Base-by-base conservation (phyloP, 2,113 vertebrate genomes). In the Eublepharis macularius region DNA sequence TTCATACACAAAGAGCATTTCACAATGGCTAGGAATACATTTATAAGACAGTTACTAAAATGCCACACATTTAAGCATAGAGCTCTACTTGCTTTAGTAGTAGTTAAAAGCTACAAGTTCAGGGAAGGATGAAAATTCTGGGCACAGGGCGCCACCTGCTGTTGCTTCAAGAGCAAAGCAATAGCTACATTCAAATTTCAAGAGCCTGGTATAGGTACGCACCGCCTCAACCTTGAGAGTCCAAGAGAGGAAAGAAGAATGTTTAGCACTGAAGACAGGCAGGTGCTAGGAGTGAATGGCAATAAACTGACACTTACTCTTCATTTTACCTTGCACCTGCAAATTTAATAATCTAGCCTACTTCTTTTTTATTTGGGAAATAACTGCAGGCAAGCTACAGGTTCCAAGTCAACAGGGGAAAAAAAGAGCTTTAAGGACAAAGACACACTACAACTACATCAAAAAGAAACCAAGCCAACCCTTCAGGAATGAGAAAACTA, bases 81-180 rank as follows among this genome's bases (percentile, higher is more conserved):
- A 41, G 7, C 36, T 69, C 13, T 68, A 43, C 34, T n/a, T 26
- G 54, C 51, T 6, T 72, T 57, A 11, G 6, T 21, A 32, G 36
- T 26, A 34, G 12, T 43, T 45, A 60, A 70, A 43, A 70, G 5
- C 29, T 60, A 47, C 36, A 49, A 66, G 47, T 51, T 43, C 32
- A 66, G 16, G 9, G 69, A 63, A 73, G 12, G 60, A 79, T 80
- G n/a, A 49, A 73, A 54, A 51, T 80, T 16, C 12, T 47, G 36
- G 34, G 34, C 13, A 19, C 41, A 19, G 24, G 76, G 74, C 68
- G 85, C 83, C 91, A 85, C 75, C 88, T 88, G 79, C 83, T 77
- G 79, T n/a, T 54, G 39, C 69, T 34, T 12, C 36, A 78, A 63
- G 57, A 86, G 34, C 86, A 84, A 13, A 72, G 26, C 80, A 82